These are phyloP conservation scores for Crypturellus undulatus DNA, from an alignment of 2,113 vertebrate species.

Conservation along the genomic window DNA sequence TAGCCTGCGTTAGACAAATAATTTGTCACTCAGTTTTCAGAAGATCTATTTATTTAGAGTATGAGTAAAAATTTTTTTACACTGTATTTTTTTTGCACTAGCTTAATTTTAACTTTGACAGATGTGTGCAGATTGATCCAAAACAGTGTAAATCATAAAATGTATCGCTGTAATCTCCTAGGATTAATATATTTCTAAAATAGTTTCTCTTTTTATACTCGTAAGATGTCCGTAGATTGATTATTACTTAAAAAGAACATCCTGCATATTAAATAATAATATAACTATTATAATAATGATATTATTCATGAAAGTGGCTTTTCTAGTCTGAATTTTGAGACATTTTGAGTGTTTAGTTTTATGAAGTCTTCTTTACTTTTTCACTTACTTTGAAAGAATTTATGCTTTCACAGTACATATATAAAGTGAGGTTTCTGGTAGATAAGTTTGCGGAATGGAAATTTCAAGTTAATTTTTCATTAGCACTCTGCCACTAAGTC, in stretches of 20 bases:
- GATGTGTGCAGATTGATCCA: not conserved
- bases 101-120: not conserved
- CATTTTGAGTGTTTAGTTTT: not conserved
- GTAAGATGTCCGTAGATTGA: not conserved
- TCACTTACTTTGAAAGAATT: not conserved
- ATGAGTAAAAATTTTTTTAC: not conserved
- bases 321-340: not conserved
- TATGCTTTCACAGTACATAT: conserved; percentile 16
- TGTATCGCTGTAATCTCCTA: not conserved
- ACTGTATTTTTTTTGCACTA: not conserved
- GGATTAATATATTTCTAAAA: not conserved
- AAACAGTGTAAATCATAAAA: not conserved
- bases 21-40: not conserved
- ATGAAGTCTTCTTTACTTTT: not conserved
- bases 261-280: not conserved
- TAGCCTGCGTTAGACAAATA: not conserved
- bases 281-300: not conserved
- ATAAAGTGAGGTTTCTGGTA: conserved; percentile 7
- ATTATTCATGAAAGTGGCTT: not conserved
- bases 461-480: conserved; percentile 22
- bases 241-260: not conserved
- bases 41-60: not conserved
- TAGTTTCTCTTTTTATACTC: not conserved
- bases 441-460: not conserved
- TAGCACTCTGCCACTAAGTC: not conserved